Evolutionary conservation across 2,797 vertebrate species (phyloP).

Genomic region (Leuciscus waleckii): DNA sequence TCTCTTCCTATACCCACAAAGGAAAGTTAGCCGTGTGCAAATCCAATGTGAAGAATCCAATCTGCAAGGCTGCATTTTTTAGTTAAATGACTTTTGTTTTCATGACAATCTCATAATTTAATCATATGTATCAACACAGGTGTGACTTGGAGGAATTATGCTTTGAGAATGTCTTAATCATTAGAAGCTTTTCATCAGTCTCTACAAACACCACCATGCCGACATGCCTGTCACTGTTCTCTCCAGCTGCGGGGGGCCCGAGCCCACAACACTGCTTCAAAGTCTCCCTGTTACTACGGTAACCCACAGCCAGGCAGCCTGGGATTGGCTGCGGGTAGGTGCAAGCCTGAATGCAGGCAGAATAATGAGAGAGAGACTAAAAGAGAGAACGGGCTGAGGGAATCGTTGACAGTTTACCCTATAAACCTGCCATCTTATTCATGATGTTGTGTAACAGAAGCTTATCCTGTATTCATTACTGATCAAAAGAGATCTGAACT

Average conservation of each 20-base stretch:
- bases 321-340: constrained; percentile 69
- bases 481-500: constrained; percentile 32
- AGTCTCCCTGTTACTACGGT: constrained; percentile 78
- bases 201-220: constrained; percentile 66
- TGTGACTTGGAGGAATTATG: constrained; percentile 24
- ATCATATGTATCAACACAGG: constrained; percentile 11
- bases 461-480: constrained; percentile 35
- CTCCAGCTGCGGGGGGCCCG: constrained; percentile 47
- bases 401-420: constrained; percentile 44
- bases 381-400: constrained; percentile 31
- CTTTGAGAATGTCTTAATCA: constrained; percentile 15
- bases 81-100: constrained; percentile 9
- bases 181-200: constrained; percentile 50
- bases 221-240: constrained; percentile 65
- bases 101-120: constrained; percentile 17
- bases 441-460: constrained; percentile 35
- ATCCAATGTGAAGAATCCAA: constrained; percentile 10
- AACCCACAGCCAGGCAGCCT: constrained; percentile 67
- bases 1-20: not conserved
- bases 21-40: not conserved
- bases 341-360: constrained; percentile 57
- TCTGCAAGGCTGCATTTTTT: not conserved
- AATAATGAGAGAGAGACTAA: constrained; percentile 51
- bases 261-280: constrained; percentile 60
- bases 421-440: constrained; percentile 43